Evolutionary conservation across 2,888 invertebrate species (phyloP), one percentile per base, ranked within the genome.

Genomic region (Seladonia tumulorum): DNA sequence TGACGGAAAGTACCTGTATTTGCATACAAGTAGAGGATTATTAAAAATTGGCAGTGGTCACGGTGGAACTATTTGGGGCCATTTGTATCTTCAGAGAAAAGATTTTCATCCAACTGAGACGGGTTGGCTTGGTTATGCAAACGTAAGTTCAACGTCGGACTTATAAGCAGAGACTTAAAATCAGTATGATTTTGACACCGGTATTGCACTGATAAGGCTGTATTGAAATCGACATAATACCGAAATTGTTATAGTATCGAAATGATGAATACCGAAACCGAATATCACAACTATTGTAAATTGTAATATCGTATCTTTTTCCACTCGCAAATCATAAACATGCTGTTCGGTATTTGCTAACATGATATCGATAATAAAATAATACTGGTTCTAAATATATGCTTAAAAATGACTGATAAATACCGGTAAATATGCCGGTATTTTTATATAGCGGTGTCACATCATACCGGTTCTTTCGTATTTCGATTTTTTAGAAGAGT

Each of bases 11-110:
- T 99, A 97, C 95, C 96, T 99, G 78, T 99, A 98, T 95, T 96
- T 99, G 47, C 97, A 98, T 92, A 97, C 98, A 49, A 97, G 97
- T 16, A 97, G 97, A 91, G 98, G 98, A 1, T 96, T 99, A 72
- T 96, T 98, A 87, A 99, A 99, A 96, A 97, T 99, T 87, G 99
- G 99, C 29, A 98, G 99, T 76, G 99, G 99, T 12, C 98, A 98
- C 94, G 98, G 98, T 76, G 98, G 98, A 88, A 99, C 99, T 12
- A 97, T 98, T 89, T 97, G 97, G 95, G 99, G 99, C n/a, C 98
- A 98, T 93, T 96, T 99, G 39, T 98, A 99, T 94, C 96, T 97
- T 88, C 97, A 97, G 94, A 98, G 98, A 94, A 96, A 97, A 45
- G 97, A 98, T 94, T 98, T 99, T 94, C 96, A 97, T 94, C 97